Conservation (phyloP, 2,888 invertebrate genomes). For the Noctua janthe region DNA sequence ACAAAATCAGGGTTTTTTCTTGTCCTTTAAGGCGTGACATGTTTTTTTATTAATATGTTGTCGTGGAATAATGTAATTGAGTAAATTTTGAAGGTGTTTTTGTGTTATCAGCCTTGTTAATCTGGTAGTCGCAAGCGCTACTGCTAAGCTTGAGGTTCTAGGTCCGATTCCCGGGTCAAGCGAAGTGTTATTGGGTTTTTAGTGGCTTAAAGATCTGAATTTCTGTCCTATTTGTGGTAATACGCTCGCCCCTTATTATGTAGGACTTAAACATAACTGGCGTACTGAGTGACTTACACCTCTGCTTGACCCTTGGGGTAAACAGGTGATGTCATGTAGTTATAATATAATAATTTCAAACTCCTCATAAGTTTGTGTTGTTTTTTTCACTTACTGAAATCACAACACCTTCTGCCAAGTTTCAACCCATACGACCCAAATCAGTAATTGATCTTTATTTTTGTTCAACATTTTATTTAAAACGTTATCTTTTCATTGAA, state of each 20-base stretch:
- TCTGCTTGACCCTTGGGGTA: neutral
- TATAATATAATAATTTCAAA: neutral
- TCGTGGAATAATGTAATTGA: slow-evolving; percentile 16
- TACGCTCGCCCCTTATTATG: neutral
- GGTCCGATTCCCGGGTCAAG: neutral
- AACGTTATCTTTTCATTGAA: neutral
- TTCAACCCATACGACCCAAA: neutral
- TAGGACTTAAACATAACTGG: neutral
- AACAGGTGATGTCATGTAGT: neutral
- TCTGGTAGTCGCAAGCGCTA: neutral
- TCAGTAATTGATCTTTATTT: neutral
- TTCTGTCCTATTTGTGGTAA: neutral
- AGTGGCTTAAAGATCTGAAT: neutral
- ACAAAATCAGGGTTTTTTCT: slow-evolving; percentile 49
- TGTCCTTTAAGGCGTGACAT: slow-evolving; percentile 38
- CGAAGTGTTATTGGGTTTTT: neutral
- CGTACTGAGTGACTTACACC: neutral
- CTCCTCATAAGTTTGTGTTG: neutral
- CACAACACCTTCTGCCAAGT: neutral
- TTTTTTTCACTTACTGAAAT: neutral
- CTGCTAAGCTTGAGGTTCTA: neutral
- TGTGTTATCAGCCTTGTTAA: neutral
- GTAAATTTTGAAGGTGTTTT: neutral
- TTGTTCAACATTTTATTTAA: neutral
- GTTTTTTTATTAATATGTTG: slow-evolving; percentile 51